phyloP scores from a whole-genome alignment of 92 coral and sea anemone genomes.

The Desmophyllum pertusum region DNA sequence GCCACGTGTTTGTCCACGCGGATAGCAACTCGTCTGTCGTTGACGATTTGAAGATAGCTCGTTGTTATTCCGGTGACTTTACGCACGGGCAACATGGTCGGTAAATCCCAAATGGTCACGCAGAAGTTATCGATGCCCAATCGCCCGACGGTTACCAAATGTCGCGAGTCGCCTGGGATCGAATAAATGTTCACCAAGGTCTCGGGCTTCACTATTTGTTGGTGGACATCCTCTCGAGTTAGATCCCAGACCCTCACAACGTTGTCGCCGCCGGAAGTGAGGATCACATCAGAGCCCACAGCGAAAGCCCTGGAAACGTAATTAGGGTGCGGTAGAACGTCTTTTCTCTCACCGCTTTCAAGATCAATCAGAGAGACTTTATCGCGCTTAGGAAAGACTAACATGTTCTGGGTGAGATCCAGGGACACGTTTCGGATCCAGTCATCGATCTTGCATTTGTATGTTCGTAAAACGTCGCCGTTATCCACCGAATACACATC shows the following conservation, averaged over 20 bases:
- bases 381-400: conserved; percentile 77
- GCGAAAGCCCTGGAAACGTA: conserved; percentile 68
- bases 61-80: conserved; percentile 70
- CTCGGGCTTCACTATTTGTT: conserved; percentile 62
- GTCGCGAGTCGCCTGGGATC: conserved; percentile 70
- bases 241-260: conserved; percentile 82
- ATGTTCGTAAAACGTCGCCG: conserved; percentile 59
- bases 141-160: conserved; percentile 82
- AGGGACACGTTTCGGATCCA: conserved; percentile 76
- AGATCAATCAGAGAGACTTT: conserved; percentile 68
- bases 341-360: conserved; percentile 66
- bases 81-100: conserved; percentile 76
- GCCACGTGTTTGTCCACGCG: conserved; percentile 70
- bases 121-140: conserved; percentile 71
- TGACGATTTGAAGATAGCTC: conserved; percentile 70
- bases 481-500: conserved; percentile 67
- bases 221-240: conserved; percentile 67
- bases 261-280: conserved; percentile 83
- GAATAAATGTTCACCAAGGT: conserved; percentile 64
- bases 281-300: conserved; percentile 56
- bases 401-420: conserved; percentile 33
- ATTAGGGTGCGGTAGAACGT: conserved; percentile 65
- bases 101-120: conserved; percentile 78
- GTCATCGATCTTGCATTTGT: conserved; percentile 79
- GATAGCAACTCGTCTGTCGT: conserved; percentile 69